Conservation (phyloP, 2,113 vertebrate species). For the Chaetops frenatus region DNA sequence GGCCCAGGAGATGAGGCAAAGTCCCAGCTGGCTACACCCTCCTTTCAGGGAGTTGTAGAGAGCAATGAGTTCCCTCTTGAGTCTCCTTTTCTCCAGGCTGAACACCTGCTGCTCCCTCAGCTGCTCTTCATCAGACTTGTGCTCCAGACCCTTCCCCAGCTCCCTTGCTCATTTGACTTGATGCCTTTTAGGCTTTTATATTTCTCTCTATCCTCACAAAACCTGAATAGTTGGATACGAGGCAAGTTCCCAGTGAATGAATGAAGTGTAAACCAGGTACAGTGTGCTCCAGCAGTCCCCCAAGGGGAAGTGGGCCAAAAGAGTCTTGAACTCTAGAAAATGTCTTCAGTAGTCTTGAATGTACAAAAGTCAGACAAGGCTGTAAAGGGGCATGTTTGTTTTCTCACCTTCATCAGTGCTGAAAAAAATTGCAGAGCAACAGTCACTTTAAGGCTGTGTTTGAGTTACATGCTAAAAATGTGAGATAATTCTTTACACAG, state of each 20-base stretch:
- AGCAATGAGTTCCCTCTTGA: not conserved
- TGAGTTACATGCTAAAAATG: not conserved
- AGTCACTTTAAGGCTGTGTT: not conserved
- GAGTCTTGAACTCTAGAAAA: not conserved
- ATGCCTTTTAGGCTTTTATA: not conserved
- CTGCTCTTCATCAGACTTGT: not conserved
- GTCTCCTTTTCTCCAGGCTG: too few species aligned
- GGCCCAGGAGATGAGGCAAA: rapidly evolving
- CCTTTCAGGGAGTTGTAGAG: too few species aligned
- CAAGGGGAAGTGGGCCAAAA: not conserved
- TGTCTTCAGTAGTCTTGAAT: not conserved
- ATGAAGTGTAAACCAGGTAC: not conserved
- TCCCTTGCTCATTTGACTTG: not conserved
- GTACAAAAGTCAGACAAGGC: not conserved
- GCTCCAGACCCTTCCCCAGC: not conserved
- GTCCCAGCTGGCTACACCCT: not conserved
- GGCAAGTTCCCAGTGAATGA: not conserved
- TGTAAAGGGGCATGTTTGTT: not conserved
- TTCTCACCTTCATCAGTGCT: not conserved
- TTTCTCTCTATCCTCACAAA: not conserved
- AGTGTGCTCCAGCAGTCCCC: not conserved
- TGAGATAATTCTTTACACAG: not conserved
- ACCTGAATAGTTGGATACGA: not conserved
- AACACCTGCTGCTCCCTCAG: not conserved
- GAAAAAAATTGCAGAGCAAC: not conserved